These are phyloP conservation scores for Agriotes lineatus DNA, from an alignment of 2,888 invertebrate species.

Conservation along the genomic window DNA sequence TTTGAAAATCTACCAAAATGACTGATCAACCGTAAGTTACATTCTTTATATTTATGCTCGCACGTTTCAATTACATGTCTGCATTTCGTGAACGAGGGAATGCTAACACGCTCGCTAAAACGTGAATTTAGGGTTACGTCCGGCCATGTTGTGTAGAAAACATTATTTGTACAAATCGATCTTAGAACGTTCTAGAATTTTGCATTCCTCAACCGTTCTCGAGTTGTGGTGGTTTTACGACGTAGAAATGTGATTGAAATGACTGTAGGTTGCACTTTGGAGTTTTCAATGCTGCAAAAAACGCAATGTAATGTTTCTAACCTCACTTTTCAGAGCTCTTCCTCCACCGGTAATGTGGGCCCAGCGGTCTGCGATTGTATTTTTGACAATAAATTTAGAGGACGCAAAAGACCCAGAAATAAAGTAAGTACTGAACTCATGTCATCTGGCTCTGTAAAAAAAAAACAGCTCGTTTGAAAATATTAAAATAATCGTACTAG, in stretches of 20 bases:
- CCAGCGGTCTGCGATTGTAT: slow-evolving; percentile 85
- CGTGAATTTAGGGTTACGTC: slow-evolving; percentile 31
- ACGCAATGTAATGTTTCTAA: slow-evolving; percentile 45
- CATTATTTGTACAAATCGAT: slow-evolving; percentile 40
- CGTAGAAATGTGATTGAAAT: neutral
- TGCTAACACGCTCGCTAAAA: neutral
- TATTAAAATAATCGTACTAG: too few species aligned
- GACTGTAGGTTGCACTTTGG: neutral
- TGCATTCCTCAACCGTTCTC: neutral
- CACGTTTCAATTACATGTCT: neutral
- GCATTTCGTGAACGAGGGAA: neutral
- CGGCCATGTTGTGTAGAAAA: slow-evolving; percentile 41
- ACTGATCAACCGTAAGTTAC: slow-evolving; percentile 43
- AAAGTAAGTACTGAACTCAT: slow-evolving; percentile 68
- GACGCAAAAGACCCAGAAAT: slow-evolving; percentile 88
- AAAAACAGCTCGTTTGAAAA: too few species aligned
- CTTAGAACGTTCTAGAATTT: slow-evolving; percentile 39
- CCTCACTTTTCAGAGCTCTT: slow-evolving; percentile 67
- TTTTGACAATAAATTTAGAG: slow-evolving; percentile 92
- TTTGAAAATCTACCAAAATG: slow-evolving; percentile 36
- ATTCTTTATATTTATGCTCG: neutral
- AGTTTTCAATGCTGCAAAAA: neutral
- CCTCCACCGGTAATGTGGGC: slow-evolving; percentile 95
- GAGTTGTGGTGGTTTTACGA: neutral
- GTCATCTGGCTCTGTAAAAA: too few species aligned